Percentiles rank a stretch among this genome's conserved stretches.
Evolutionary conservation across 1,140 invertebrate genomes (phyloP).

Genomic region (Cydia pomonella): DNA sequence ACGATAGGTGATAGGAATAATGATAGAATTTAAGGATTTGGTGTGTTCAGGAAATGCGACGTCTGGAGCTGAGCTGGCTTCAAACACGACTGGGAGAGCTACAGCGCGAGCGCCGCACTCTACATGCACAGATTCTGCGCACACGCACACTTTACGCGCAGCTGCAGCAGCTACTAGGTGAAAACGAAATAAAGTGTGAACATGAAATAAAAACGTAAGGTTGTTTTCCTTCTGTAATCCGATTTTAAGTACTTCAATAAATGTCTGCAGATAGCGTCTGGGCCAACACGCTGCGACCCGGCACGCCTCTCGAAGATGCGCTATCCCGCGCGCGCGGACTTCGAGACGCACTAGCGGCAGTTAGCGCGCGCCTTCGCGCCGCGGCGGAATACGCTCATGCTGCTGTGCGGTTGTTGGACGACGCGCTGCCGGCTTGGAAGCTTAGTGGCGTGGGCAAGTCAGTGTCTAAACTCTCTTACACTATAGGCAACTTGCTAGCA

Average conservation of each 20-base stretch:
- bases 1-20: no score
- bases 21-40: no score
- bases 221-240: no score
- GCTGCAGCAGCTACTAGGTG: slow-evolving; percentile 59
- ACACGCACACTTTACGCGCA: slow-evolving; percentile 57
- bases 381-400: slow-evolving; percentile 63
- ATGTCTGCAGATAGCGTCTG: slow-evolving; percentile 57
- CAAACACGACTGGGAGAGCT: slow-evolving; percentile 53
- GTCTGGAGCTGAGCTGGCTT: slow-evolving; percentile 60
- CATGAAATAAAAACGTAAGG: no score
- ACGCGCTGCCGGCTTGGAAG: slow-evolving; percentile 67
- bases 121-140: slow-evolving; percentile 60
- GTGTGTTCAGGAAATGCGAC: slow-evolving; percentile 72
- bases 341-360: slow-evolving; percentile 58
- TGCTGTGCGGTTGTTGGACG: slow-evolving; percentile 54
- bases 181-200: no score
- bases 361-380: slow-evolving; percentile 55
- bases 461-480: slow-evolving; percentile 35
- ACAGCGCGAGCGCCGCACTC: slow-evolving; percentile 50
- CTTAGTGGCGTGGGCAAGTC: slow-evolving; percentile 64
- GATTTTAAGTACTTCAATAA: no score
- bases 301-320: slow-evolving; percentile 47
- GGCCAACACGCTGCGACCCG: slow-evolving; percentile 51
- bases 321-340: slow-evolving; percentile 51
- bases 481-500: background rate